Evolutionary conservation across 2,113 vertebrate species (phyloP), one percentile per base, ranked within the genome.

Genomic region (Lipophrys pholis): DNA sequence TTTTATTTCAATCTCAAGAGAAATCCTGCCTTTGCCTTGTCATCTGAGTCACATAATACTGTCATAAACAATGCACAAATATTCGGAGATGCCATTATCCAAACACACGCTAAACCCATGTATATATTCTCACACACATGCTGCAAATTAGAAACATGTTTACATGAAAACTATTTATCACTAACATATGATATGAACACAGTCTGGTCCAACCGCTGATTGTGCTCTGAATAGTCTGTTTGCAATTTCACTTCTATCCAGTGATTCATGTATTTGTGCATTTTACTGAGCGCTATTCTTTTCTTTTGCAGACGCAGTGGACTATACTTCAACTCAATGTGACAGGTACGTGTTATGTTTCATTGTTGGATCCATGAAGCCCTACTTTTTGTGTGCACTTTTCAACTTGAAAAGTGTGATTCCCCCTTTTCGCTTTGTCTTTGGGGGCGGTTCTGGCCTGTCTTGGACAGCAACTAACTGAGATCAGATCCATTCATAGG

Each of bases 281-380:
- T 46, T 69, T 45, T 43, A 8, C 3, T 57, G 61, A 69, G 21
- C 17, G 6, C 90, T 91, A 93, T 92, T 86, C 55, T 90, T 84
- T 81, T 90, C 59, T 89, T 78, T 94, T 94, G 16, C 78, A 99
- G 97, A 98, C 56, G 82, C 94, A 63, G 77, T 94, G 90, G 95
- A 97, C 80, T 95, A 93, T 38, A 90, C 95, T 90, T 93, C 94
- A 85, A 90, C 57, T 82, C 95, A 94, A 87, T 94, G 91, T 86
- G 94, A 94, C 88, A 95, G 95, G 97, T 97, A 92, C 89, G 95
- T 92, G 73, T 70, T n/a, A 58, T 94, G 45, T 83, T 87, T 58
- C 49, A 38, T 43, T 21, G 3, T 8, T 73, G 9, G 11, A 39
- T 55, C 48, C 57, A 36, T 42, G 21, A 30, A 56, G 39, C 61